phyloP scores from a whole-genome alignment of 1,140 invertebrate genomes.

The Archegozetes longisetosus region DNA sequence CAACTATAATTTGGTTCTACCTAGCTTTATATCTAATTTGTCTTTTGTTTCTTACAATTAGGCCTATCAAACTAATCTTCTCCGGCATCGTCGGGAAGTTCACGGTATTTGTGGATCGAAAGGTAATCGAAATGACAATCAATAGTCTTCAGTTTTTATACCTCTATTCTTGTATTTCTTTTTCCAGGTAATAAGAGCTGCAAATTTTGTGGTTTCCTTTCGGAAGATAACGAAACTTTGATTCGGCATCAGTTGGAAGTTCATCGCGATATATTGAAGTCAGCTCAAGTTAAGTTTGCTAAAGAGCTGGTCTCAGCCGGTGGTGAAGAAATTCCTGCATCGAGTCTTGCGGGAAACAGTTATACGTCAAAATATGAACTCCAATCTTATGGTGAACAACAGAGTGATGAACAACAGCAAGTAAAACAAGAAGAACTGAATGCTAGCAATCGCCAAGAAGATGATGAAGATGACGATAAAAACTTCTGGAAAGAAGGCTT shows the following conservation, averaged over 20 bases:
- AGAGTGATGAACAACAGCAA: background rate
- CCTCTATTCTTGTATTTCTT: background rate
- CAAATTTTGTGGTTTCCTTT: slow-evolving; percentile 15
- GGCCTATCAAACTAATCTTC: slow-evolving; percentile 15
- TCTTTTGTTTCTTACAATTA: background rate
- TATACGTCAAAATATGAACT: background rate
- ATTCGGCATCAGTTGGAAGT: slow-evolving; percentile 14
- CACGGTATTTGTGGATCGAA: slow-evolving; percentile 16
- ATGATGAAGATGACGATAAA: slow-evolving; percentile 2
- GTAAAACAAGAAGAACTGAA: background rate
- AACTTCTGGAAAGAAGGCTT: slow-evolving; percentile 13
- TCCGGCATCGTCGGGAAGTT: slow-evolving; percentile 12
- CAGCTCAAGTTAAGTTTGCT: slow-evolving; percentile 12
- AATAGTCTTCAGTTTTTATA: background rate
- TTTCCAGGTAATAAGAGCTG: slow-evolving; percentile 13
- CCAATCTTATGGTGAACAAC: background rate
- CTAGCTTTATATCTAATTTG: slow-evolving; percentile 1
- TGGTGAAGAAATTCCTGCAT: slow-evolving; percentile 6
- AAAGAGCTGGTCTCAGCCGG: slow-evolving; percentile 13
- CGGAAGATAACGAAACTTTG: slow-evolving; percentile 14
- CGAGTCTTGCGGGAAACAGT: background rate
- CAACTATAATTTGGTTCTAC: slow-evolving; percentile 16
- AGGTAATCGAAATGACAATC: background rate
- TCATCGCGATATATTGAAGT: slow-evolving; percentile 14
- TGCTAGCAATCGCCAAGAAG: background rate